Base-by-base conservation (phyloP, 2,113 vertebrate genomes). In the Neogale vison region DNA sequence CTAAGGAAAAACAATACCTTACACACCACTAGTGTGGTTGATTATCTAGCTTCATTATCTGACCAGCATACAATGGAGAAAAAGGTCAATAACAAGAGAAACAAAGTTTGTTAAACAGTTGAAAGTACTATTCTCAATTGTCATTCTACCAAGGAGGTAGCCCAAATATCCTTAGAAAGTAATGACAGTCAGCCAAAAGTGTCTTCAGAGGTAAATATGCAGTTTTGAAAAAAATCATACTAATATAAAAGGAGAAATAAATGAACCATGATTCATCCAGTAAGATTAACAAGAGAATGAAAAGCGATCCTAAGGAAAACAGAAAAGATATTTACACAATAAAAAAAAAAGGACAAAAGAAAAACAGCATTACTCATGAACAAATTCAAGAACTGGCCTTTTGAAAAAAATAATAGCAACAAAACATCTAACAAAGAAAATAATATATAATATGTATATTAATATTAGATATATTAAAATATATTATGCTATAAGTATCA, bases 161-260 rank as follows among this genome's bases (percentile, higher is more conserved):
- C 15, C 4, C 90, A 92, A 96, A 90, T 11, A 65, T 65, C 21
- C 52, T 93, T 42, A 95, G 55, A 61, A 85, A 93, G 85, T 36
- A 55, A 94, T 29, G 21, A 57, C 45, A 77, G 55, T 36, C 67
- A 90, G 76, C 29, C 80, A 90, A 74, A 87, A 83, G n/a, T 67
- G 26, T 88, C 18, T 92, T 76, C 13, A 94, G 52, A 92, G 31
- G n/a, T 84, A 95, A 89, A 90, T 36, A 39, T 39, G 14, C 4
- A 94, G 52, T 90, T 59, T 59, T 2, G n/a, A 80, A 79, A 93
- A 86, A 89, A 57, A 9, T 13, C 55, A 11, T 29, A 69, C 14
- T 86, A 96, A 45, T 80, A 26, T 52, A 61, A 95, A 96, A 77
- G 59, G 61, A 77, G 92, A 95, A 50, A 84, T 29, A 87, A 85